Base-by-base conservation (phyloP, 2,888 invertebrate species). In the Ormyrus nitidulus region DNA sequence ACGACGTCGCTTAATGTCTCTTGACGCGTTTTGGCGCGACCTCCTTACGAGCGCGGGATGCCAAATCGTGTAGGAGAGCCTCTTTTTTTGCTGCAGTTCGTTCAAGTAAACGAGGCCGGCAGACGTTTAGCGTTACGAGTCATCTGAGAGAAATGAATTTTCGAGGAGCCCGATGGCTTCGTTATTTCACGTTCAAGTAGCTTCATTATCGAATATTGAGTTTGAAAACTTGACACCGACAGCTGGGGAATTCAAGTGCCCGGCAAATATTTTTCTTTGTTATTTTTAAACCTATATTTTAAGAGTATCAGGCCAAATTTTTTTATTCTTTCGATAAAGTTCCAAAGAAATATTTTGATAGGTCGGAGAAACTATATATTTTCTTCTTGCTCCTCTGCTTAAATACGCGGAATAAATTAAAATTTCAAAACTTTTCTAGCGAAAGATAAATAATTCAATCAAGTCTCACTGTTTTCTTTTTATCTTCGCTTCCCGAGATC, bases 381-480 rank as follows among this genome's bases (percentile, higher is more conserved):
- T 48, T 73, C 10, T 10, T 51, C 51, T 56, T 7, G 13, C 46
- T 66, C n/a, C 8, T 44, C 8, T 66, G 61, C 5, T 48, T 49
- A 64, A 70, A 54, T 70, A 56, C 9, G 68, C 61, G 74, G 62
- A 80, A 80, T 80, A 72, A 77, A 80, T 80, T 76, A 56, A 49
- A 62, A 80, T 70, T 66, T 71, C 13, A 53, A 8, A 65, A 10
- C 51, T 49, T 44, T 77, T 48, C 34, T 48, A 9, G 13, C 34
- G 3, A 44, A 53, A 77, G 46, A 46, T 44, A 62, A 69, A 71
- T 46, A 76, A 48, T 69, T 54, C 7, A n/a, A 53, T 48, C 71
- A 13, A 61, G 58, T 46, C 44, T 69, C 69, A 65, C 48, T 68
- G 58, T 68, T 79, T 64, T 69, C 58, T 13, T 56, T 69, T 11